Evolutionary conservation across 2,113 vertebrate species (phyloP).

Genomic region (Platysteira castanea): DNA sequence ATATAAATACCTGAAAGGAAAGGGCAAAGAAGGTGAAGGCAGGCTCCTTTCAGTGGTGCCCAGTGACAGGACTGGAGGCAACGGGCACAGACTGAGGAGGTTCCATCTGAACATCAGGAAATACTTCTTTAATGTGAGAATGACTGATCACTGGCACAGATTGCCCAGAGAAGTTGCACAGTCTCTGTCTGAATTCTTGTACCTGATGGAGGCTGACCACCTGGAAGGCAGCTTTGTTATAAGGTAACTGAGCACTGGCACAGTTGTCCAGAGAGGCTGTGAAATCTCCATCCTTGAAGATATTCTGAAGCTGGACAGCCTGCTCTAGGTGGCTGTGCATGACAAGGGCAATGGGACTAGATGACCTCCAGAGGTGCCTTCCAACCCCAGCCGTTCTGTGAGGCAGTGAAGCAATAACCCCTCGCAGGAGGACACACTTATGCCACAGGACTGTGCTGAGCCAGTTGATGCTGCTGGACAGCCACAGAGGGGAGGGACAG

Average conservation of each 20-base stretch:
- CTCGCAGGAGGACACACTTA: background rate
- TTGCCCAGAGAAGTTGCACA: background rate
- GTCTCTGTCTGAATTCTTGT: background rate
- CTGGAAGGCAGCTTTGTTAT: background rate
- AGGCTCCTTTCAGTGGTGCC: background rate
- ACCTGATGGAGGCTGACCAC: background rate
- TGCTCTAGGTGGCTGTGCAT: background rate
- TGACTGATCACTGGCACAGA: background rate
- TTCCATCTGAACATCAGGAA: background rate
- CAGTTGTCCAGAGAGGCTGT: background rate
- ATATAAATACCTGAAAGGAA: background rate
- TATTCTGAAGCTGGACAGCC: background rate
- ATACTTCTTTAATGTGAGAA: background rate
- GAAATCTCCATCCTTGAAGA: background rate
- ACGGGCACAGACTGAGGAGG: background rate
- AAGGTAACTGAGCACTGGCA: background rate
- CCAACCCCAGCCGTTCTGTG: background rate
- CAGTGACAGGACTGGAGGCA: background rate
- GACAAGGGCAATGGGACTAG: background rate
- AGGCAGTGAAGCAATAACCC: background rate
- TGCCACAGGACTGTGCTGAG: background rate
- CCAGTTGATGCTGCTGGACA: background rate
- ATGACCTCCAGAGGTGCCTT: background rate
- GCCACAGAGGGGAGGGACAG: background rate
- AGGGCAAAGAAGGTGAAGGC: background rate